phyloP scores from a whole-genome alignment of 2,797 vertebrate species.

The Lates japonicus region DNA sequence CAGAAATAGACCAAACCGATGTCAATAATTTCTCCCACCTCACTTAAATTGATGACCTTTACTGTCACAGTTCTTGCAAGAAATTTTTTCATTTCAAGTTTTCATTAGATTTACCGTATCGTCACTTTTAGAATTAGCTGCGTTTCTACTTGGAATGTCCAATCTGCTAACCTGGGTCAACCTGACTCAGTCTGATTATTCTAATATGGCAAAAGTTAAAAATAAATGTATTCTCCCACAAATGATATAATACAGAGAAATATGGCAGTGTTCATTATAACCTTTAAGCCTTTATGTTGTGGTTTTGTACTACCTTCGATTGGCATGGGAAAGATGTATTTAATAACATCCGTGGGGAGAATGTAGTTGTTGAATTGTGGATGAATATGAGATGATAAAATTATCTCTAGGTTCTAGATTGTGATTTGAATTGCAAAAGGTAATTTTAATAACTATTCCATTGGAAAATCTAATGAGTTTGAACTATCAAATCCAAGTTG shows the following conservation, averaged over 20 bases:
- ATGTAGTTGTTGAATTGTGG: constrained; percentile 59
- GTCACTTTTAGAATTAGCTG: too few relatives aligned
- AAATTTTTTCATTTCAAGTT: too few relatives aligned
- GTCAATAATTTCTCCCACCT: background rate
- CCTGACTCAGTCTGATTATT: background rate
- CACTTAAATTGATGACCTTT: constrained; percentile 3
- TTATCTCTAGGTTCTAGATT: constrained; percentile 69
- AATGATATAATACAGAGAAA: background rate
- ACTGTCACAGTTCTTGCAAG: background rate
- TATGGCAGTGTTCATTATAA: constrained; percentile 11
- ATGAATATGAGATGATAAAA: constrained; percentile 76
- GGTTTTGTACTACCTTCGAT: constrained; percentile 22
- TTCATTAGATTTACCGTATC: constrained; percentile 11
- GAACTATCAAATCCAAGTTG: constrained; percentile 25
- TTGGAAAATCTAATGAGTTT: constrained; percentile 60
- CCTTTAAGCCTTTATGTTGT: constrained; percentile 22
- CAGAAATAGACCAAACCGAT: too few relatives aligned
- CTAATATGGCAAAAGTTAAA: background rate
- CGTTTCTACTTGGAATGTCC: constrained; percentile 9
- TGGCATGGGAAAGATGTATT: constrained; percentile 48
- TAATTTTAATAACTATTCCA: constrained; percentile 66
- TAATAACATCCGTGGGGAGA: constrained; percentile 62
- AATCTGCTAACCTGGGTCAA: constrained; percentile 2
- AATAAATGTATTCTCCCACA: background rate
- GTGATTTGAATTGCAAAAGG: constrained; percentile 77